Conservation (phyloP, 2,113 vertebrate genomes). For the Chascanopsetta lugubris region DNA sequence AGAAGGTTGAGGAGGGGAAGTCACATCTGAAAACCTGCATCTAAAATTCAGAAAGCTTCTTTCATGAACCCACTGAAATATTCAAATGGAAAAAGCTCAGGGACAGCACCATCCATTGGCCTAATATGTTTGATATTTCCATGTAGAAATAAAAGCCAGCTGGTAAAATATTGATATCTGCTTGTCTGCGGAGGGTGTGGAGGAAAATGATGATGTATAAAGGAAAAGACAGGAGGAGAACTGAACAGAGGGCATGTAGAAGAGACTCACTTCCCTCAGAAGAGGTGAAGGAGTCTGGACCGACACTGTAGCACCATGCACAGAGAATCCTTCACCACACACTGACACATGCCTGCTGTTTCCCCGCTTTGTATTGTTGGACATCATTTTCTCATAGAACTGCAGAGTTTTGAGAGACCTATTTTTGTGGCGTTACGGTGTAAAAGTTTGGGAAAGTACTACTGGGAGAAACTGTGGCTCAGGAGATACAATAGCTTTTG, state of each 20-base stretch:
- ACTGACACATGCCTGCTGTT: not conserved
- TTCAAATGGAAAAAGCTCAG: conserved; percentile 45
- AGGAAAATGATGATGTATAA: conserved; percentile 4
- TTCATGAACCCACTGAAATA: conserved; percentile 57
- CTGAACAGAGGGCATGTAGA: not conserved
- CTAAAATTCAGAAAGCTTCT: conserved; percentile 50
- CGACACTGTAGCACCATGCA: not conserved
- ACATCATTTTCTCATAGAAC: not conserved
- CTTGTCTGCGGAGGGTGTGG: conserved; percentile 34
- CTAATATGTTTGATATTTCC: conserved; percentile 65
- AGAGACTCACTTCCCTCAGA: not conserved
- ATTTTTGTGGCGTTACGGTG: not conserved
- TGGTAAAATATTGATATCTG: conserved; percentile 62
- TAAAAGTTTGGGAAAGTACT: not conserved
- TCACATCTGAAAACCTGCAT: conserved; percentile 39
- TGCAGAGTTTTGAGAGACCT: not conserved
- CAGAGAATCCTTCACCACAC: not conserved
- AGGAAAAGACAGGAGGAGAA: not conserved
- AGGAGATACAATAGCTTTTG: no score
- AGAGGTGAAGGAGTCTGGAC: not conserved
- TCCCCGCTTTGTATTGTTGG: not conserved
- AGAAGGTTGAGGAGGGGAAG: conserved; percentile 23
- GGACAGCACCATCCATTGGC: conserved; percentile 44
- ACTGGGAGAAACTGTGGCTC: no score
- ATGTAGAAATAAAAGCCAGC: conserved; percentile 58